Evolutionary conservation across 2,888 invertebrate species (phyloP).

Genomic region (Brassicogethes aeneus): DNA sequence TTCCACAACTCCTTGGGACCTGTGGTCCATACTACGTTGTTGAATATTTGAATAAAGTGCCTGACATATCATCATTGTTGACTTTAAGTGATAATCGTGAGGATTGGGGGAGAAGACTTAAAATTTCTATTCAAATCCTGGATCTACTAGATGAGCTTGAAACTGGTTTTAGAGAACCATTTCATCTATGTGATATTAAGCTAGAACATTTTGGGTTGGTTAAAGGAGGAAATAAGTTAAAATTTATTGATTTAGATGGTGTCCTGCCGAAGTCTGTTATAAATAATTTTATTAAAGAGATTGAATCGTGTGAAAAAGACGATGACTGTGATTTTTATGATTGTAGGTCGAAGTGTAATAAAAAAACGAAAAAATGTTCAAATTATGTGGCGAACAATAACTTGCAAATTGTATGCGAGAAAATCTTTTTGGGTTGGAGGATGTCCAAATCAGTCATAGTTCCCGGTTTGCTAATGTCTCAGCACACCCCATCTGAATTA

Average conservation of each 20-base stretch:
- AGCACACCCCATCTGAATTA: conserved; percentile 49
- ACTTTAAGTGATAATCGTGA: conserved; percentile 45
- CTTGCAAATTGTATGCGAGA: conserved; percentile 58
- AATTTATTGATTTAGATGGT: conserved; percentile 55
- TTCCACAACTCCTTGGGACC: conserved; percentile 56
- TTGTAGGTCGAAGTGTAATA: conserved; percentile 54
- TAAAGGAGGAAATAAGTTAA: conserved; percentile 43
- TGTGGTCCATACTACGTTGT: conserved; percentile 60
- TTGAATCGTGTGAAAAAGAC: conserved; percentile 44
- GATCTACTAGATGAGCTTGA: conserved; percentile 53
- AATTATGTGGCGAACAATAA: conserved; percentile 53
- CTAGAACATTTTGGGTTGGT: conserved; percentile 54
- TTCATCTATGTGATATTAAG: conserved; percentile 61
- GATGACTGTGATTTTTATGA: conserved; percentile 60
- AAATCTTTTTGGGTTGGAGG: conserved; percentile 55
- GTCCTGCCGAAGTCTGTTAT: conserved; percentile 50
- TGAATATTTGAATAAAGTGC: conserved; percentile 51
- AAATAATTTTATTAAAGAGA: conserved; percentile 40
- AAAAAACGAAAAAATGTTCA: conserved; percentile 44
- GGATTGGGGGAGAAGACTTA: conserved; percentile 50
- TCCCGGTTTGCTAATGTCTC: conserved; percentile 52
- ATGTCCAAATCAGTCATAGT: conserved; percentile 51
- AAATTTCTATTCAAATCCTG: conserved; percentile 50
- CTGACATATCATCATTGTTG: conserved; percentile 44
- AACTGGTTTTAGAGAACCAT: conserved; percentile 48